A percentile compares a stretch with the other conserved stretches of the same genome.
Conservation (phyloP, 2,113 vertebrate genomes). For the Trogon surrucura region DNA sequence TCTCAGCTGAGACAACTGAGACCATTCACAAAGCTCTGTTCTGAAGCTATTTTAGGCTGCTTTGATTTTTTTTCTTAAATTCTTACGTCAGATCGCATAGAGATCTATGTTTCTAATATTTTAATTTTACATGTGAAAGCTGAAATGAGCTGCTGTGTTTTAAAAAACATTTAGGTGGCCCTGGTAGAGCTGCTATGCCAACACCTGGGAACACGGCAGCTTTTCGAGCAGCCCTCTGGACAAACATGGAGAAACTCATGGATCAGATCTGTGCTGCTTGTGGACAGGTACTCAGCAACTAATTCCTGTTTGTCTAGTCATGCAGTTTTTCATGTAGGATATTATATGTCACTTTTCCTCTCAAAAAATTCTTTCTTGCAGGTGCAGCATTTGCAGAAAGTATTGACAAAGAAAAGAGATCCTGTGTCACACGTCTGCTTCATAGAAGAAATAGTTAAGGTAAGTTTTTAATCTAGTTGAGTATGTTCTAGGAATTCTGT, state of each 20-base stretch:
- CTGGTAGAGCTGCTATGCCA: constrained; percentile 93
- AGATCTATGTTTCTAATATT: not conserved
- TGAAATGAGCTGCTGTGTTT: not conserved
- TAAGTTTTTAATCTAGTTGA: constrained; percentile 61
- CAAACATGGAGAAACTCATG: constrained; percentile 97
- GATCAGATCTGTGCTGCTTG: constrained; percentile 95
- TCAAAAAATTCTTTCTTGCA: constrained; percentile 52
- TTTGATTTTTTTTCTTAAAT: not conserved
- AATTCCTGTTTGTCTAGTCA: not conserved
- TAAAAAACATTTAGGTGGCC: constrained; percentile 79
- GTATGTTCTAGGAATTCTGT: not conserved
- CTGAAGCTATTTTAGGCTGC: not conserved
- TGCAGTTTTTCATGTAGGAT: not conserved
- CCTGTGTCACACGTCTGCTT: constrained; percentile 96
- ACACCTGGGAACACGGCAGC: constrained; percentile 92
- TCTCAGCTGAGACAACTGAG: not conserved
- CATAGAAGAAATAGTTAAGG: constrained; percentile 96
- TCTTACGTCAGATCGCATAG: not conserved
- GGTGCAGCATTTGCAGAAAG: constrained; percentile 97
- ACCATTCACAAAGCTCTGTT: not conserved
- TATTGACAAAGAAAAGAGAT: constrained; percentile 94
- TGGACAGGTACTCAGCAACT: constrained; percentile 77
- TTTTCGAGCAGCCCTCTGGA: constrained; percentile 96
- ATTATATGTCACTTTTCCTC: not conserved
- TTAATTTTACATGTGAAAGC: not conserved